These are phyloP conservation scores for Cosmia trapezina DNA, from an alignment of 2,888 invertebrate species.

Conservation along the genomic window DNA sequence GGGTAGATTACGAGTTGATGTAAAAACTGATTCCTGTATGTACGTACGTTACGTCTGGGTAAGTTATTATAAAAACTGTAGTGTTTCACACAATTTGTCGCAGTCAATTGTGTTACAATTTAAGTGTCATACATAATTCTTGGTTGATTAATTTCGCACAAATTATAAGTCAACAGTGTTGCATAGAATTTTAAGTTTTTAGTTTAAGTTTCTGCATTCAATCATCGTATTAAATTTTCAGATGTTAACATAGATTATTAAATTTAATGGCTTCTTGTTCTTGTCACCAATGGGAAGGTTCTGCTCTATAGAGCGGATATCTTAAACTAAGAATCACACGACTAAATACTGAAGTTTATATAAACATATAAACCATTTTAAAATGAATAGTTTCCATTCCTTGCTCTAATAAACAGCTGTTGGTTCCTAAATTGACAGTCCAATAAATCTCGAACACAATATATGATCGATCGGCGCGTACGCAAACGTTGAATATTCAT, in stretches of 20 bases:
- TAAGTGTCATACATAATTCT: slow-evolving; percentile 32
- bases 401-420: slow-evolving; percentile 34
- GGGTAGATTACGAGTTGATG: slow-evolving; percentile 19
- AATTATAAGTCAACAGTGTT: not conserved
- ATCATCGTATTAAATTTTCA: not conserved
- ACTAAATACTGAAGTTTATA: not conserved
- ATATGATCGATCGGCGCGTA: slow-evolving; percentile 48
- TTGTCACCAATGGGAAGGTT: not conserved
- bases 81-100: slow-evolving; percentile 67
- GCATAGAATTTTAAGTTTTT: slow-evolving; percentile 1
- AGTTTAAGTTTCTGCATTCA: not conserved
- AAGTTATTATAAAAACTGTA: slow-evolving; percentile 39
- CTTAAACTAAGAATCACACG: not conserved
- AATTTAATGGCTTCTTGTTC: not conserved
- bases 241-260: not conserved
- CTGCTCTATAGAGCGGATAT: not conserved
- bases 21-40: slow-evolving; percentile 40
- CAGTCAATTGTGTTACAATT: slow-evolving; percentile 60
- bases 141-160: slow-evolving; percentile 40
- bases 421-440: slow-evolving; percentile 39
- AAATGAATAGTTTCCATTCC: slow-evolving; percentile 4
- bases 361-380: slow-evolving; percentile 15
- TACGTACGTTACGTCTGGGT: slow-evolving; percentile 39
- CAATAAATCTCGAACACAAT: slow-evolving; percentile 54
- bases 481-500: slow-evolving; percentile 55